Evolutionary conservation across 23 tunicate species (phyloP).

Genomic region (Phallusia fumigata): DNA sequence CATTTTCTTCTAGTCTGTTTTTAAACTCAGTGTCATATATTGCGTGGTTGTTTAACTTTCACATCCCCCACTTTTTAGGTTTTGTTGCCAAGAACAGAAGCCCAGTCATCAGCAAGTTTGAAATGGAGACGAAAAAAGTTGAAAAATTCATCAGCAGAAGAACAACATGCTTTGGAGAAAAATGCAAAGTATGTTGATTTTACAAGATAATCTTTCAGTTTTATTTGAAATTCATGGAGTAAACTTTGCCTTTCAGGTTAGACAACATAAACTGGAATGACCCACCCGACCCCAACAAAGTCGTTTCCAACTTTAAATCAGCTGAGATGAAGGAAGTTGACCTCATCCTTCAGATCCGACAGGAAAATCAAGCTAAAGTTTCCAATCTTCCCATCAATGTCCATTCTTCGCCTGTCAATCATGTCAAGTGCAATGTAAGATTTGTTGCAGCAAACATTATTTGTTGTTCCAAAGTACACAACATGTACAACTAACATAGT

Average conservation of each 20-base stretch:
- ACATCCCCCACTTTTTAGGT: slow-evolving; percentile 23
- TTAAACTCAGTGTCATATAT: background rate
- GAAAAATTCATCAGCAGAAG: slow-evolving; percentile 18
- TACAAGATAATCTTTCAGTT: no score
- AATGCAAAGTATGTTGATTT: slow-evolving; percentile 19
- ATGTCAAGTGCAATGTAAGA: slow-evolving; percentile 4
- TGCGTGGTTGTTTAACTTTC: no score
- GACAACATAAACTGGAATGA: slow-evolving; percentile 26
- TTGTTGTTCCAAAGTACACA: no score
- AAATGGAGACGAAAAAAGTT: slow-evolving; percentile 44
- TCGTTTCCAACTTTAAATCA: slow-evolving; percentile 54
- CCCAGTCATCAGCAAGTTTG: slow-evolving; percentile 20
- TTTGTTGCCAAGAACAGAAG: slow-evolving; percentile 49
- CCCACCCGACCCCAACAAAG: slow-evolving; percentile 61
- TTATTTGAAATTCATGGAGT: no score
- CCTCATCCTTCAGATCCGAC: slow-evolving; percentile 35
- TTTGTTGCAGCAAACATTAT: no score
- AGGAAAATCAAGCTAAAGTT: slow-evolving; percentile 49
- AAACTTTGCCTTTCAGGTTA: background rate
- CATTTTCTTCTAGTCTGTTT: background rate
- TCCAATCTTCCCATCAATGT: background rate
- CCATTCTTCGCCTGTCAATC: background rate
- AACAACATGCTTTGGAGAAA: slow-evolving; percentile 26
- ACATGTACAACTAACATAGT: no score
- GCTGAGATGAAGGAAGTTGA: slow-evolving; percentile 74